phyloP scores from a whole-genome alignment of 2,797 vertebrate species.

The Muscicapa comitata region DNA sequence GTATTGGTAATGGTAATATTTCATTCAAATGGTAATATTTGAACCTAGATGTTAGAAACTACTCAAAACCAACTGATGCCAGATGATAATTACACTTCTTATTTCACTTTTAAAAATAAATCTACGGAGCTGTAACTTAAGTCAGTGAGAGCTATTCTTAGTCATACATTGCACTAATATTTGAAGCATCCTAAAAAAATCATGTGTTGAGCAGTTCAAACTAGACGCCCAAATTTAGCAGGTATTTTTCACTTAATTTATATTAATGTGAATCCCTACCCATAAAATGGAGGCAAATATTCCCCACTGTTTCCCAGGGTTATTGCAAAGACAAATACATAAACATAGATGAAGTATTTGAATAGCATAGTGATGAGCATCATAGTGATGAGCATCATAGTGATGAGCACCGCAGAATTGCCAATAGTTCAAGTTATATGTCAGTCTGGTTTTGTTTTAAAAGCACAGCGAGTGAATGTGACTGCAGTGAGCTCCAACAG shows the following conservation, averaged over 20 bases:
- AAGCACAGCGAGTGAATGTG: accelerated
- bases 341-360: background rate
- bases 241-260: background rate
- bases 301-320: background rate
- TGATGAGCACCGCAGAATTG: background rate
- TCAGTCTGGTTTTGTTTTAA: background rate
- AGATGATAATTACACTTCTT: background rate
- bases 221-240: background rate
- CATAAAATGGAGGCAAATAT: background rate
- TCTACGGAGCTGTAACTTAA: background rate
- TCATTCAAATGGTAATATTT: background rate
- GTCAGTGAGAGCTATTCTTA: background rate
- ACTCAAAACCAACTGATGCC: background rate
- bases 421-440: background rate
- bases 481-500: accelerated
- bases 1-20: too few species aligned
- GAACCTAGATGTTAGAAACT: background rate
- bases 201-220: background rate
- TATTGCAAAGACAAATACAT: background rate
- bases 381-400: background rate
- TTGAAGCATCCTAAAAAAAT: background rate
- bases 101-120: background rate
- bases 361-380: background rate
- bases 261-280: background rate
- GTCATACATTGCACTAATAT: background rate